Evolutionary conservation across 2,797 vertebrate species (phyloP), one percentile per base, ranked within the genome.

Genomic region (Bradypus variegatus): DNA sequence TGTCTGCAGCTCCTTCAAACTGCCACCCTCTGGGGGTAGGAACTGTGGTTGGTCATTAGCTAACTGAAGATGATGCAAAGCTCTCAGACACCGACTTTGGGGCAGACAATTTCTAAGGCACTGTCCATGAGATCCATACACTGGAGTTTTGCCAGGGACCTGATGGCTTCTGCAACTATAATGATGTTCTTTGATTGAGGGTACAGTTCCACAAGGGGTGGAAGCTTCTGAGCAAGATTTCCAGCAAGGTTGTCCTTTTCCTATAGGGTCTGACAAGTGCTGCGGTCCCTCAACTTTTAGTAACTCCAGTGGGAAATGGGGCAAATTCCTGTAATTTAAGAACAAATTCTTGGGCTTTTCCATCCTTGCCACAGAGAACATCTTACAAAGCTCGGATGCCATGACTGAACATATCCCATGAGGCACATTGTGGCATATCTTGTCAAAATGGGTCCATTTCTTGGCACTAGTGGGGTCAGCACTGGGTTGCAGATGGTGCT

Each of bases 291-390:
- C 99, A 95, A 98, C 99, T 91, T 98, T 99, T 93, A 99, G 97
- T 73, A 99, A 96, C 92, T 99, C 99, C 53, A 98, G 86, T 0
- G 99, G 99, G 93, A 99, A 99, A 91, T 98, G 98, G 81, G 98
- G 98, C 15, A 99, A 98, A 96, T 99, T 99, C 95, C 98, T 97
- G 94, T 99, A 99, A 96, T 99, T 99, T n/a, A 99, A 97, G 96
- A 99, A 99, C 92, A 99, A 97, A 95, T 99, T 99, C 97, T 99
- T 99, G 98, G 99, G 99, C 93, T 98, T 98, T 96, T 99, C 99
- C 96, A 98, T 97, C 95, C 98, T 99, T 95, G 99, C 99, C 97
- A 98, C 98, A 93, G 97, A 98, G 96, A 99, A 99, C 14, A 98
- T 97, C 96, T 99, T 98, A 85, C 98, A 98, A 64, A 99, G 98